Conservation (phyloP, 30 jellyfish, hydroid and myxozoan species). For the Aurelia sp. region DNA sequence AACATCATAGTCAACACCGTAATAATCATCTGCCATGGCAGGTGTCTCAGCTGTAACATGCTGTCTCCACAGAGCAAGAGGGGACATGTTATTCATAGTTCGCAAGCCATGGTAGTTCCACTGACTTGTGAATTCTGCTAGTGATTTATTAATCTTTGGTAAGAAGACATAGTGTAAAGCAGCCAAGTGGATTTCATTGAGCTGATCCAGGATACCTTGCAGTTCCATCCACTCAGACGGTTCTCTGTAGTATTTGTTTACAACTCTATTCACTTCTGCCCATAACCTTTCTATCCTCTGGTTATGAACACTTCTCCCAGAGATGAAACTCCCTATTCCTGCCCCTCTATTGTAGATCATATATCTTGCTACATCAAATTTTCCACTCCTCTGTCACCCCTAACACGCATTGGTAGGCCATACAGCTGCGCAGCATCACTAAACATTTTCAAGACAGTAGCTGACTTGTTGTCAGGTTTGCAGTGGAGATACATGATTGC, state of each 20-base stretch:
- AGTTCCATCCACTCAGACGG: conserved; percentile 30
- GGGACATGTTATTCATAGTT: conserved; percentile 51
- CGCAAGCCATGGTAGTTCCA: conserved; percentile 58
- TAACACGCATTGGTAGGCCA: conserved; percentile 52
- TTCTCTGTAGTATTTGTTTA: conserved; percentile 15
- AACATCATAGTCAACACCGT: conserved; percentile 34
- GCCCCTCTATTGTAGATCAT: conserved; percentile 41
- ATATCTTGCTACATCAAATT: conserved; percentile 56
- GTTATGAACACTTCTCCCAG: conserved; percentile 54
- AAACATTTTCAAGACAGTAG: conserved; percentile 46
- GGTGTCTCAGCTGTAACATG: conserved; percentile 42
- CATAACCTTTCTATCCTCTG: conserved; percentile 61
- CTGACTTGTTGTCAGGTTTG: conserved; percentile 31
- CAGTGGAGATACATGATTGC: conserved; percentile 41
- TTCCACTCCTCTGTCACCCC: conserved; percentile 60
- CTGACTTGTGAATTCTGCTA: conserved; percentile 25
- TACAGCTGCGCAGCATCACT: conserved; percentile 24
- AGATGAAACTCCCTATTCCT: conserved; percentile 43
- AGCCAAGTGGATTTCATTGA: conserved; percentile 30
- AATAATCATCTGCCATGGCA: conserved; percentile 11
- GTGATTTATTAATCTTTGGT: conserved; percentile 40
- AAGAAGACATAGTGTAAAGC: conserved; percentile 44
- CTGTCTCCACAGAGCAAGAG: conserved; percentile 52
- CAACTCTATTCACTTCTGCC: conserved; percentile 55
- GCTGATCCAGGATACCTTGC: conserved; percentile 49